phyloP scores from a whole-genome alignment of 2,888 invertebrate species.

The Ophion obscuratus region DNA sequence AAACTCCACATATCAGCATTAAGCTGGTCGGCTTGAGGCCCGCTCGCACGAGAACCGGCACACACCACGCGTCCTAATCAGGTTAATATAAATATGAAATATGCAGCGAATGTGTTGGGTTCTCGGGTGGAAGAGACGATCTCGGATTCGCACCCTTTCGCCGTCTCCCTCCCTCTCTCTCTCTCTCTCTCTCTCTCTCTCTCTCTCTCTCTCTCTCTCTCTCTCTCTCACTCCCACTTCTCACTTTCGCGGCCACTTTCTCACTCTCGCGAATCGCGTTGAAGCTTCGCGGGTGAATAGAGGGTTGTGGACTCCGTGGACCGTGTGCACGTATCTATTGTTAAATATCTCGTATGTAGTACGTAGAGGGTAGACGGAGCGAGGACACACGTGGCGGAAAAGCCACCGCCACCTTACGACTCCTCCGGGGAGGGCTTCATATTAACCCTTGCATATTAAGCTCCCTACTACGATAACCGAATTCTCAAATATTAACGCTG shows the following conservation, averaged over 20 bases:
- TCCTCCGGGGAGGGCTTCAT: conserved; percentile 83
- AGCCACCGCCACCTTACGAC: conserved; percentile 82
- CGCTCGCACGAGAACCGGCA: conserved; percentile 42
- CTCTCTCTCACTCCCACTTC: neutral
- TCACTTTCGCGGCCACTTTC: conserved; percentile 6
- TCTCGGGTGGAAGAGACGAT: conserved; percentile 63
- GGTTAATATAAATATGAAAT: conserved; percentile 85
- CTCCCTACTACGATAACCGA: conserved; percentile 79
- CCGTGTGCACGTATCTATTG: conserved; percentile 67
- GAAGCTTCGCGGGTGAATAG: conserved; percentile 72
- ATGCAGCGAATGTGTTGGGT: conserved; percentile 81
- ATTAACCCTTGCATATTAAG: conserved; percentile 83
- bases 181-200: conserved; percentile 17
- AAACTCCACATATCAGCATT: conserved; percentile 84
- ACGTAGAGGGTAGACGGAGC: conserved; percentile 57
- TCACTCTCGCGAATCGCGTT: conserved; percentile 34
- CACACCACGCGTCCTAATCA: conserved; percentile 82
- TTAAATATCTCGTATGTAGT: conserved; percentile 56
- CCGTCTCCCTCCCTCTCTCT: conserved; percentile 34
- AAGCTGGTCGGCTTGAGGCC: conserved; percentile 77
- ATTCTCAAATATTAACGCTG: conserved; percentile 82
- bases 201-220: conserved; percentile 17
- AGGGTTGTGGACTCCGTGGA: conserved; percentile 76
- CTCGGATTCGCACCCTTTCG: conserved; percentile 49
- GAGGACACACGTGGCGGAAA: conserved; percentile 61